These are phyloP conservation scores for Dynastes hyllus DNA, from an alignment of 2,888 invertebrate species.

Conservation along the genomic window DNA sequence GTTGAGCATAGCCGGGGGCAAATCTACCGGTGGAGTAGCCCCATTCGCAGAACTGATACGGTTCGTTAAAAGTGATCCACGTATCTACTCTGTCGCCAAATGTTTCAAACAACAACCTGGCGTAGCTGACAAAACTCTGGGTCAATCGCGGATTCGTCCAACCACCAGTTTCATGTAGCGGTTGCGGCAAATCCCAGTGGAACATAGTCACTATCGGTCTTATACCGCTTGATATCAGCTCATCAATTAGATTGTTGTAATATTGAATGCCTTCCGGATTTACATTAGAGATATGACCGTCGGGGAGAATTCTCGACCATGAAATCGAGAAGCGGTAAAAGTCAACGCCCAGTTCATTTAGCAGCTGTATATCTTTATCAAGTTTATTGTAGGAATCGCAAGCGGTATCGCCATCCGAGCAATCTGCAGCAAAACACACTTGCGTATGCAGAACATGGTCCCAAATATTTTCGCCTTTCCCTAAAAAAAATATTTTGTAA, in stretches of 20 bases:
- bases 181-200: conserved; percentile 80
- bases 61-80: conserved; percentile 58
- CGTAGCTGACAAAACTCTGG: conserved; percentile 77
- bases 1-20: conserved; percentile 63
- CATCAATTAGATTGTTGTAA: conserved; percentile 78
- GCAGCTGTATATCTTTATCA: conserved; percentile 75
- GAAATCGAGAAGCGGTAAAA: conserved; percentile 78
- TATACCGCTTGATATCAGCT: conserved; percentile 73
- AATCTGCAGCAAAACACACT: conserved; percentile 73
- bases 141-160: conserved; percentile 78
- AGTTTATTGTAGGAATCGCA: conserved; percentile 80
- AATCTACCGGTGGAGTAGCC: conserved; percentile 44
- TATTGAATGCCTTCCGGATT: conserved; percentile 78
- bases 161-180: conserved; percentile 75
- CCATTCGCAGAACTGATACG: conserved; percentile 49
- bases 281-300: conserved; percentile 72
- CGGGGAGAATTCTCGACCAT: conserved; percentile 81
- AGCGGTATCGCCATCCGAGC: conserved; percentile 77
- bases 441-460: conserved; percentile 76
- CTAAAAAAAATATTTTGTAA: conserved; percentile 64
- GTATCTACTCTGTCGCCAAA: conserved; percentile 66
- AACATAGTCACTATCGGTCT: conserved; percentile 76
- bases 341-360: conserved; percentile 74
- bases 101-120: conserved; percentile 73
- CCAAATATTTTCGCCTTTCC: conserved; percentile 80